A percentile compares a stretch with the other conserved stretches of the same genome.
phyloP scores from a whole-genome alignment of 2,888 invertebrate genomes.

The Chrysolina americana region DNA sequence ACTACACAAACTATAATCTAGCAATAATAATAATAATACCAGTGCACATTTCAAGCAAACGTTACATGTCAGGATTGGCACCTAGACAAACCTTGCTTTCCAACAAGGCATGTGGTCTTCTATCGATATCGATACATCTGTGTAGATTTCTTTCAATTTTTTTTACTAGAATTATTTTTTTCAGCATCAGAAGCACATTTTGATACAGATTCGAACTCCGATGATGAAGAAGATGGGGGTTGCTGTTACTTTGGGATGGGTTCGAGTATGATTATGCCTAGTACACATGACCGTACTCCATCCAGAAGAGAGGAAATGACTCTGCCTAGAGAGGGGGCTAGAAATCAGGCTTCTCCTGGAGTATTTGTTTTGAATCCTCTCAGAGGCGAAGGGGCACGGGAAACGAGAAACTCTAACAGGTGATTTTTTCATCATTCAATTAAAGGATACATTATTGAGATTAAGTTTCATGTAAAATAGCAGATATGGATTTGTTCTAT shows the following conservation, averaged over 20 bases:
- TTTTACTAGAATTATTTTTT: not conserved
- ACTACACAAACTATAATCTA: no score
- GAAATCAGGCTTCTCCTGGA: slow-evolving; percentile 34
- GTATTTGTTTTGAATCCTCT: slow-evolving; percentile 24
- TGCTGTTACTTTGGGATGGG: slow-evolving; percentile 43
- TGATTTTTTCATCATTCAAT: not conserved
- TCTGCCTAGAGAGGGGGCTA: slow-evolving; percentile 38
- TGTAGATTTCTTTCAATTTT: not conserved
- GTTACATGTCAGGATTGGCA: no score
- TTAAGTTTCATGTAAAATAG: no score
- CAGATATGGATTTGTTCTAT: no score
- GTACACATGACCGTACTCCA: slow-evolving; percentile 39
- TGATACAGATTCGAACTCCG: slow-evolving; percentile 39
- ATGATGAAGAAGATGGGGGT: slow-evolving; percentile 38
- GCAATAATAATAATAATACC: no score
- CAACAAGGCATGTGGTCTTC: no score
- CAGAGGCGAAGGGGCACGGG: not conserved
- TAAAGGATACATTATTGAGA: no score
- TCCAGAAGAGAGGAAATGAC: slow-evolving; percentile 42
- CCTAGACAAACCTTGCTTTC: no score
- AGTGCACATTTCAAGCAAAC: no score
- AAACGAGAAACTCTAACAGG: not conserved
- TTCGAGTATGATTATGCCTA: slow-evolving; percentile 37
- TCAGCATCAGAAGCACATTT: slow-evolving; percentile 31
- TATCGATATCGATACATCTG: no score